Evolutionary conservation across 2,113 vertebrate species (phyloP), one percentile per base, ranked within the genome.

Genomic region (Oceanites oceanicus): DNA sequence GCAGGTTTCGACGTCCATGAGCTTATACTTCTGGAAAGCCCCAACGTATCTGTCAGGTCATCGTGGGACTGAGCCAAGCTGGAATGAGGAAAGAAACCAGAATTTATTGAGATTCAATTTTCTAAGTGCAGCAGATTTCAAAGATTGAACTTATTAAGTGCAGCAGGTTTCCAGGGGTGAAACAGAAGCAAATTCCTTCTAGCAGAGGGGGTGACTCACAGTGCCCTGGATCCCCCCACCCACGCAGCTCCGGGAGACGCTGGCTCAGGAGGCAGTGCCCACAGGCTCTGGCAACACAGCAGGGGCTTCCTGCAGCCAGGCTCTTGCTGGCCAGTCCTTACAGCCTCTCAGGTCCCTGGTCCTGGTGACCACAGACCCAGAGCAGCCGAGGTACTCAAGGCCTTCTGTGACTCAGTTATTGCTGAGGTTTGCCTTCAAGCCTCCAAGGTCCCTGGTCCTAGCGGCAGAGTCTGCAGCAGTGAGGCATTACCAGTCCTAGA

Each of bases 191-290:
- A 52, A 40, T 38, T 81, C 67, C 15, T 27, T 50, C 50, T 16
- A 17, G 27, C 40, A 82, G 30, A 44, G 36, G 61, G 68, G 26
- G 40, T 59, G 91, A 61, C 20, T 67, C 49, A 19, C 16, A 12
- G 67, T 0, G 0, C 5, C 20, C 45, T 26, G 29, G n/a, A 21
- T 63, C 25, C 17, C 25, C 15, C 32, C 25, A 47, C 42, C 32
- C 56, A 20, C 6, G 2, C 29, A 56, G 25, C 47, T 23, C n/a
- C 5, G 6, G 56, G 63, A 73, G 14, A 29, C 45, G 42, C 55
- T 11, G 11, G 15, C 10, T 16, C 2, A 14, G 52, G 63, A 68
- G 27, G 32, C 59, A 45, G 32, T 34, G 40, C 59, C 52, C 42
- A 18, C 0, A 2, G 62, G 17, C 75, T 50, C 59, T 29, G 50